Evolutionary conservation across 2,797 vertebrate genomes (phyloP), one percentile per base, ranked within the genome.

Genomic region (Mallotus villosus): DNA sequence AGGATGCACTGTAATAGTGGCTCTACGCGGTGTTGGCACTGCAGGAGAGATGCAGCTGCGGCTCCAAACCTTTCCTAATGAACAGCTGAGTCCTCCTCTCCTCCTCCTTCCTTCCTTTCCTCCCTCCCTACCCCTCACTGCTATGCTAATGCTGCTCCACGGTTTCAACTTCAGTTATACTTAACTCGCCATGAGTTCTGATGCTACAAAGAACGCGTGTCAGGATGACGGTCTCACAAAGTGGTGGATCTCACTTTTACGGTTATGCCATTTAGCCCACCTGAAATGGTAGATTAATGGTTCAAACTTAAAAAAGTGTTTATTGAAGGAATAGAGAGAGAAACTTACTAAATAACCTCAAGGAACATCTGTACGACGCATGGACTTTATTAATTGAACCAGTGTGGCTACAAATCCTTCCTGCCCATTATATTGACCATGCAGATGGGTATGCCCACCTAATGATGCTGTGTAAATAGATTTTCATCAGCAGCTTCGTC

Each of bases 1-100:
- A 25, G 67, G 32, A 2, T 49, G 68, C 63, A 9, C 29, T 53
- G 66, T 22, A 19, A 71, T 37, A 70, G 63, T 71, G 58, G 70
- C 32, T 63, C 62, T 53, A 24, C 57, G 68, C n/a, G 14, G 32
- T 57, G 61, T 32, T 63, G 70, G 65, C 68, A 63, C 37, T 9
- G 59, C 67, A 17, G n/a, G 53, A 67, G 63, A 76, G 49, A 71
- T 68, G 70, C 82, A 78, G 80, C 79, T 75, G 78, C 67, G 59
- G 62, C 58, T 77, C 59, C 41, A 76, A 83, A 74, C 55, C 75
- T 72, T 11, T 58, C 34, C 34, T 65, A 24, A 58, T 63, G 16
- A 37, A 68, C 2, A 21, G n/a, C 65, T 24, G 66, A 67, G 22
- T 6, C 67, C 6, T 29, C 32, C 17, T 49, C 68, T 62, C 62